Base-by-base conservation (phyloP, 2,113 vertebrate species). In the Notarius lentiginosus region DNA sequence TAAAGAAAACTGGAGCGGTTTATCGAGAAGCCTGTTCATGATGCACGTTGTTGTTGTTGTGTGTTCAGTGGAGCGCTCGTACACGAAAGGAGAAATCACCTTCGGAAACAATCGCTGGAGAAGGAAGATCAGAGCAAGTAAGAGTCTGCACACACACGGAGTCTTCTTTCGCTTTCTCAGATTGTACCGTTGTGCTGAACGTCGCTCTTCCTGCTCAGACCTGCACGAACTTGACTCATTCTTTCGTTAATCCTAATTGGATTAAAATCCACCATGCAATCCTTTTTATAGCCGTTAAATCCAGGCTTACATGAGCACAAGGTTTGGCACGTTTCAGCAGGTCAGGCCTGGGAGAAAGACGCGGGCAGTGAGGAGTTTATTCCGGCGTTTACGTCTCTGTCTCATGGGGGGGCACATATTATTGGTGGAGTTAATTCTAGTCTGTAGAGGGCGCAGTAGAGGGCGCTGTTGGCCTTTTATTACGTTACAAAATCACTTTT, bases 101-200 rank as follows among this genome's bases (percentile, higher is more conserved):
- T 79, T 56, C 77, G 86, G 60, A 72, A 89, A 82, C 86, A 51
- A 68, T 73, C 56, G 41, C 77, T 90, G 90, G 90, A 90, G 22
- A 24, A 90, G 83, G 34, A 90, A 90, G 81, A 90, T 90, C 41
- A 83, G 77, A 88, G 63, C 84, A 77, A 87, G 90, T 90, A 89
- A 65, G 90, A 56, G 51, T 27, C 9, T 47, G n/a, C 30, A 12
- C 68, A 70, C 20, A 18, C 34, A 34, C 66, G 15, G 27, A 41
- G 7, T 2, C 8, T 1, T 27, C n/a, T 66, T 17, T 12, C 2
- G 1, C 12, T 24, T 17, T 65, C 41, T 66, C 61, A 14, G 12
- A 30, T 1, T 70, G 18, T 3, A 17, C 2, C 15, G 5, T 53
- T 2, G 4, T 53, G 9, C 47, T 75, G 34, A 75, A 49, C 8